Base-by-base conservation (phyloP, 2,888 invertebrate species). In the Endomychus coccineus region DNA sequence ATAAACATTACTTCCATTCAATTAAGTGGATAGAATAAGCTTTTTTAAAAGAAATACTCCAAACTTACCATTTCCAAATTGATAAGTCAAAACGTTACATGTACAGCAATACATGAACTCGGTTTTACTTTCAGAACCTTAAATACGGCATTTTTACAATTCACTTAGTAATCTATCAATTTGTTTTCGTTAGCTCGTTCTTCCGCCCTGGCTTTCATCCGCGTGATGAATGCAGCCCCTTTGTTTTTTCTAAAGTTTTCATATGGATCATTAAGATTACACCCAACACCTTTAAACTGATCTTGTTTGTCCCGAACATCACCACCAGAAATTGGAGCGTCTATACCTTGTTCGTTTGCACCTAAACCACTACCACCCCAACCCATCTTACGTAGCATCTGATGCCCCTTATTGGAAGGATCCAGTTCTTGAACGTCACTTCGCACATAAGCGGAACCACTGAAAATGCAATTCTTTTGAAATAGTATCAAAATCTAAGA, bases 171-270 rank as follows among this genome's bases (percentile, higher is more conserved):
- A 41, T 48, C 49, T 17, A 40, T 33, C 23, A 46, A 42, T 51
- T 59, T 59, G 55, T 69, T 64, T 50, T 73, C 73, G 42, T 70
- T 70, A 3, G 73, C 73, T 33, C 74, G 59, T 59, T 87, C 87
- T 48, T 91, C 81, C 11, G 86, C 87, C 59, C 91, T 74, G 27
- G 89, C 86, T 63, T 90, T 86, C 91, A 92, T 92, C 55, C 92
- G 74, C 44, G 89, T 88, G 44, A 92, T 91, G 71, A 91, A 92
- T 49, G 91, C 90, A 56, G 90, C 89, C 40, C 91, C 91, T 69
- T 91, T 91, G 67, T 87, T 90, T 70, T 96, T 96, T 51, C 96
- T 78, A 69, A 95, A 96, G 69, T 90, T 91, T 68, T 96, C 96
- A 60, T 94, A 96, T 0, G 95, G 95, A 70, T 96, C 96, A 59